These are phyloP conservation scores for Actenoides hombroni DNA, from an alignment of 2,113 vertebrate genomes.

Conservation along the genomic window DNA sequence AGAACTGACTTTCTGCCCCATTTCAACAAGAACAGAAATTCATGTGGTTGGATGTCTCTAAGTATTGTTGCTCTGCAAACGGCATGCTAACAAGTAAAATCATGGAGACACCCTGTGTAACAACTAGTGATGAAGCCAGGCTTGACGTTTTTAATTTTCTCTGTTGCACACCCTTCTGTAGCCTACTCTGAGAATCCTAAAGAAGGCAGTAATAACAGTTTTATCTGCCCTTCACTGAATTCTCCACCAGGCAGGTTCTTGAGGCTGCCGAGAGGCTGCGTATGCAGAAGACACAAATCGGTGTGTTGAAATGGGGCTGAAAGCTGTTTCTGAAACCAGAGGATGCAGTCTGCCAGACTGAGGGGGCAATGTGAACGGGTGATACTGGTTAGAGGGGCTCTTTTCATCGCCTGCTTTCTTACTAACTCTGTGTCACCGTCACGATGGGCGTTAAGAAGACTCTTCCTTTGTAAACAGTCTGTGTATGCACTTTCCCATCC, in stretches of 20 bases:
- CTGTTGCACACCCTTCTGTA: not conserved
- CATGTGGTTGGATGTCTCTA: not conserved
- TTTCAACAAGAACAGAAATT: not conserved
- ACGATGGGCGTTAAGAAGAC: not conserved
- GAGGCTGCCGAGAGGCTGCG: not conserved
- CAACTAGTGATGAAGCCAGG: not conserved
- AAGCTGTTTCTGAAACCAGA: not conserved
- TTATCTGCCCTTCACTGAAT: not conserved
- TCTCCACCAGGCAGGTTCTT: not conserved
- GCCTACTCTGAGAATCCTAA: not conserved
- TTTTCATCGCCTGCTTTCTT: not conserved
- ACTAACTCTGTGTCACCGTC: not conserved
- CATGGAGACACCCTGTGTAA: fast-evolving
- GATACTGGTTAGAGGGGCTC: not conserved
- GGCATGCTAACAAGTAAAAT: not conserved
- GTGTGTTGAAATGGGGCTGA: not conserved
- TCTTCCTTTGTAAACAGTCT: not conserved
- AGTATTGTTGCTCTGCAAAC: not conserved
- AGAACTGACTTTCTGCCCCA: not conserved
- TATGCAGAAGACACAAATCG: not conserved
- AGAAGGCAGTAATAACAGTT: not conserved
- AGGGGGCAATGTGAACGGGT: not conserved
- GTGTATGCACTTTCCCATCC: not conserved
- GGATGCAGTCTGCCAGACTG: not conserved
- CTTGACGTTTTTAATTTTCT: not conserved